Conservation (phyloP, 2,888 invertebrate genomes). For the Homarus gammarus region DNA sequence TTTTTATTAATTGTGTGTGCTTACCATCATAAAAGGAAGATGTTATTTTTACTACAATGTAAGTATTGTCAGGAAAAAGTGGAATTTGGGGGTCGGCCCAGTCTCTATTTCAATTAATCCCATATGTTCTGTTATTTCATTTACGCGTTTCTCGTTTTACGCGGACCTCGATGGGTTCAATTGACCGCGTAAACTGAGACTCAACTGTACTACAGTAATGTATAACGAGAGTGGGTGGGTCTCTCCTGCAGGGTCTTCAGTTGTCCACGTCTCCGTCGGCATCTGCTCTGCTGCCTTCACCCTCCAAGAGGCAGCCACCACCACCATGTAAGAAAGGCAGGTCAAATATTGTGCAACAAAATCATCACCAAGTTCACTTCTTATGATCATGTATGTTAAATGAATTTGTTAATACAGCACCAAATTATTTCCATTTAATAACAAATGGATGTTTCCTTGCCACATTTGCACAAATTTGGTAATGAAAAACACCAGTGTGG, state of each 20-base stretch:
- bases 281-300: slow-evolving; percentile 49
- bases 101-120: neutral
- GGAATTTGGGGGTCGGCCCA: neutral
- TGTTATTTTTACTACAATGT: no score
- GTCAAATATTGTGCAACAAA: neutral
- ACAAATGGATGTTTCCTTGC: no score
- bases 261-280: slow-evolving; percentile 44
- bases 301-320: slow-evolving; percentile 62
- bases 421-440: no score
- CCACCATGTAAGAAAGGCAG: slow-evolving; percentile 61
- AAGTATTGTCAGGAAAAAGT: neutral
- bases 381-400: no score
- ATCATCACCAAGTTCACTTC: neutral
- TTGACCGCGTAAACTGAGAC: no score
- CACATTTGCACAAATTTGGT: no score
- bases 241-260: slow-evolving; percentile 41
- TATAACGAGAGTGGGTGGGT: neutral
- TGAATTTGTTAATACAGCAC: no score
- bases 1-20: no score
- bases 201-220: neutral
- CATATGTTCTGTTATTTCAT: neutral
- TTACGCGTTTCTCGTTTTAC: neutral
- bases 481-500: no score
- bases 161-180: no score
- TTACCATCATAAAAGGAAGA: no score